Base-by-base conservation (phyloP, 1,140 invertebrate genomes). In the Drosophila serrata region DNA sequence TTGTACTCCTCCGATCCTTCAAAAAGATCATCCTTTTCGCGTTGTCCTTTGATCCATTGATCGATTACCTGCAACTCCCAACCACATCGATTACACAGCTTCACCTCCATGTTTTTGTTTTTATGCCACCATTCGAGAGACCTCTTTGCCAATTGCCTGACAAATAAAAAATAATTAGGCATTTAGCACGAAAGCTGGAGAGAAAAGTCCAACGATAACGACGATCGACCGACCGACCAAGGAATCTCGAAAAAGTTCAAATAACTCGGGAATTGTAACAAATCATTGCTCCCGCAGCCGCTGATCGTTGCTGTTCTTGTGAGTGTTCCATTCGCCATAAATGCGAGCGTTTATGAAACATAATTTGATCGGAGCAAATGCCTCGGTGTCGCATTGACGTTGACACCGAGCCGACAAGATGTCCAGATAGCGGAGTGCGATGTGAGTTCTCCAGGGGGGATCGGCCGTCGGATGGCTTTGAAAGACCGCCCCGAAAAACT, bases 271-370 rank as follows among this genome's bases (percentile, higher is more conserved):
- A 84, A 90, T 68, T 88, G 69, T 90, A 90, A 88, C 77, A 88
- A 90, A 90, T 88, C 84, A 84, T 88, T 82, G 70, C 67, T 81
- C 39, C 31, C n/a, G n/a, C n/a, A n/a, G 24, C 13, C 35, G 64
- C 64, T 17, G 49, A 5, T 27, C 40, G 6, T 58, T 22, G 22
- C 19, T 27, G 40, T 12, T 42, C 29, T 15, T 43, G 40, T 33
- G 27, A 53, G 39, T n/a, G 13, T 19, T 12, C 65, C 80, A 80
- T 63, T 68, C 62, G 68, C 82, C 75, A 84, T 84, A 88, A 88
- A 88, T 81, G 85, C 80, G 80, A 90, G 79, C 85, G 81, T 90
- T 90, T 90, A 90, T 90, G 85, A 90, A 90, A 90, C 85, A 90
- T 90, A 90, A 90, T 90, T 90, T 90, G 85, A 90, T 90, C 85